Evolutionary conservation across 2,888 invertebrate genomes (phyloP).

Genomic region (Sepioteuthis lessoniana): DNA sequence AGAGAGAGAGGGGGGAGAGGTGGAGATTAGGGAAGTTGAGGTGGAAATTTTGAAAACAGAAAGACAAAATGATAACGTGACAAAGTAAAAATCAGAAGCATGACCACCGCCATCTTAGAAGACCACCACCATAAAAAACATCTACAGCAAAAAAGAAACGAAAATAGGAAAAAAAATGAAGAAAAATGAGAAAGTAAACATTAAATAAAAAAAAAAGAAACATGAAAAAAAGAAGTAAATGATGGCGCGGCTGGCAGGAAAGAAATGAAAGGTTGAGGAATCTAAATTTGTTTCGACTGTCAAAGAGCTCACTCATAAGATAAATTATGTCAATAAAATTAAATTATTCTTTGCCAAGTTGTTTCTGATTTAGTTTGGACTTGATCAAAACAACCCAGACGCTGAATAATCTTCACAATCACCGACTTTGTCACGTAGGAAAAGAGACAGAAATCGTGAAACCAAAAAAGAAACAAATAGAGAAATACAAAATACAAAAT

Average conservation of each 20-base stretch:
- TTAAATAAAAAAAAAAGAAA: background rate
- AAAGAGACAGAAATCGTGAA: background rate
- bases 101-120: too few relatives aligned
- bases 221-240: background rate
- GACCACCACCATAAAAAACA: too few relatives aligned
- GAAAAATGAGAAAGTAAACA: too few relatives aligned
- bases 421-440: background rate
- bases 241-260: background rate
- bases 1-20: too few relatives aligned
- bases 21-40: too few relatives aligned
- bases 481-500: background rate
- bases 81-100: too few relatives aligned
- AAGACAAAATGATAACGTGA: too few relatives aligned
- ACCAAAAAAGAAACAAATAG: background rate
- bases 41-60: too few relatives aligned
- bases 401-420: background rate
- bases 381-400: background rate
- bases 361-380: background rate
- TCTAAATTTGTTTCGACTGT: background rate
- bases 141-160: too few relatives aligned
- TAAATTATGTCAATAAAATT: conserved; percentile 21
- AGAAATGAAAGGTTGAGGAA: background rate
- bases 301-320: conserved; percentile 12
- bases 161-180: too few relatives aligned
- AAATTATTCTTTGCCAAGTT: background rate